Evolutionary conservation across 2,888 invertebrate genomes (phyloP).

Genomic region (Falcaria lacertinaria): DNA sequence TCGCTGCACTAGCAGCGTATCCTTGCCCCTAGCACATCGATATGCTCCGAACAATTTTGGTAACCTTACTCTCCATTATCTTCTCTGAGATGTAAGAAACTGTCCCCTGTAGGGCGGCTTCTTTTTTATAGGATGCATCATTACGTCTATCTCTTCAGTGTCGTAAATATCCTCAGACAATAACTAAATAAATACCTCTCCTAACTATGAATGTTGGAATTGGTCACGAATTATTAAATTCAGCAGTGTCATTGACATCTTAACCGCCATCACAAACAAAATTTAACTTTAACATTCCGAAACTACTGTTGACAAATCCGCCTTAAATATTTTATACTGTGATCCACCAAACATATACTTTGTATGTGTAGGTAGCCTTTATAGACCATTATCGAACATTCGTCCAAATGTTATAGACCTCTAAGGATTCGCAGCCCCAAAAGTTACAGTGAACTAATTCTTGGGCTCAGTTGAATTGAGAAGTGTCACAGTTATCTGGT

Average conservation of each 20-base stretch:
- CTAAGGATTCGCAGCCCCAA: constrained; percentile 7
- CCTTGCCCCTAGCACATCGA: no score
- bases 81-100: no score
- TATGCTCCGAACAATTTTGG: no score
- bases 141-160: no score
- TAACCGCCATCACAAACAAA: constrained; percentile 3
- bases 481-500: constrained; percentile 60
- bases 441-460: constrained; percentile 5
- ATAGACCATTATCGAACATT: constrained; percentile 41
- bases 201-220: no score
- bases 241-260: not conserved
- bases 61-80: no score
- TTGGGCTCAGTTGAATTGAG: constrained; percentile 32
- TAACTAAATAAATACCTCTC: no score
- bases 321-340: constrained; percentile 29
- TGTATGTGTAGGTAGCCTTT: not conserved
- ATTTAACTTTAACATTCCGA: constrained; percentile 16
- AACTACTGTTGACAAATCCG: constrained; percentile 34
- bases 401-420: constrained; percentile 35
- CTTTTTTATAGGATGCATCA: no score
- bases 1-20: no score
- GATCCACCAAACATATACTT: constrained; percentile 25
- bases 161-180: no score
- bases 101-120: no score
- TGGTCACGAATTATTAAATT: no score